A percentile compares a stretch with the other conserved stretches of the same genome.
phyloP scores from a whole-genome alignment of 2,888 invertebrate genomes.

The Acrobasis consociella region DNA sequence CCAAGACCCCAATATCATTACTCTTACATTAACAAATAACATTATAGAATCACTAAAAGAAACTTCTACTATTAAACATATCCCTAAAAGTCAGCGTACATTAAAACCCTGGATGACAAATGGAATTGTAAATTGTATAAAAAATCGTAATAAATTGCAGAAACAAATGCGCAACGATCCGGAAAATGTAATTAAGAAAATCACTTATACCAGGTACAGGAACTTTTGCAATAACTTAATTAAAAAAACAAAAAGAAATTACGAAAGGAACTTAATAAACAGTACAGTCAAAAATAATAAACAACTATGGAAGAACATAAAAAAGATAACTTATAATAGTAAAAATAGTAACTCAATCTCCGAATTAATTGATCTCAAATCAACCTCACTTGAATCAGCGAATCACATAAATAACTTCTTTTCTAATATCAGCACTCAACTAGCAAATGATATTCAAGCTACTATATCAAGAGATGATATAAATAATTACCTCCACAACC shows the following conservation, averaged over 20 bases:
- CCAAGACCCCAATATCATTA: neutral
- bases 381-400: neutral
- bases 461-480: neutral
- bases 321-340: neutral
- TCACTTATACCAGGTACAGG: slow-evolving; percentile 5
- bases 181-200: slow-evolving; percentile 15
- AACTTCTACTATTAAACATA: slow-evolving; percentile 8
- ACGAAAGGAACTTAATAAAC: slow-evolving; percentile 25
- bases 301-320: slow-evolving; percentile 1
- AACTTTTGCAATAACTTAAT: slow-evolving; percentile 21
- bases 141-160: slow-evolving; percentile 26
- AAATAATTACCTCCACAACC: neutral
- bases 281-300: slow-evolving; percentile 3
- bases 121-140: slow-evolving; percentile 25
- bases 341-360: neutral
- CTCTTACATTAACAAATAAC: neutral
- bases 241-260: slow-evolving; percentile 21
- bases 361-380: neutral
- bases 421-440: slow-evolving; percentile 20
- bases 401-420: slow-evolving; percentile 13
- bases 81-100: slow-evolving; percentile 23
- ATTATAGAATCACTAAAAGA: slow-evolving; percentile 14
- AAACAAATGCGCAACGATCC: slow-evolving; percentile 17
- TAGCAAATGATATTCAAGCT: slow-evolving; percentile 23
- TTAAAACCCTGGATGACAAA: slow-evolving; percentile 26